Percentiles rank a stretch among this genome's conserved stretches.
Conservation (phyloP, 1,140 invertebrate species). For the Sesamia nonagrioides region DNA sequence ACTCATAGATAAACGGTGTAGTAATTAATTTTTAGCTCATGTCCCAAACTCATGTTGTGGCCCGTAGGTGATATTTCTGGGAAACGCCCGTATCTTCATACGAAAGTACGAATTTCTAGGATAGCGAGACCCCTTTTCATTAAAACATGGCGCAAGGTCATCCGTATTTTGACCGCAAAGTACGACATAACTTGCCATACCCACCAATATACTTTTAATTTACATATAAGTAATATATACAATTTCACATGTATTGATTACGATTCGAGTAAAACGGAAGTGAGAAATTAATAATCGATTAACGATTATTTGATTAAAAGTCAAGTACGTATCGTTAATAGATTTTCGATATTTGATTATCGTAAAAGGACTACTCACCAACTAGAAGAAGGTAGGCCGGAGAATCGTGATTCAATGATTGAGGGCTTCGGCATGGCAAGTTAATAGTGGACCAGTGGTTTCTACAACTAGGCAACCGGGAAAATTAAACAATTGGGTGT, state of each 20-base stretch:
- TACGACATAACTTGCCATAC: conserved; percentile 33
- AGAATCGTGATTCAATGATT: background rate
- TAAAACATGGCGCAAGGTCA: background rate
- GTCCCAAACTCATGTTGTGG: no score
- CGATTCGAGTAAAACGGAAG: conserved; percentile 32
- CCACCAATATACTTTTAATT: conserved; percentile 13
- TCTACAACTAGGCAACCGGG: background rate
- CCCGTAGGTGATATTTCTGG: no score
- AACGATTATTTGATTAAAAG: conserved; percentile 17
- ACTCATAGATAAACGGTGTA: no score
- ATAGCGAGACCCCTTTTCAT: no score
- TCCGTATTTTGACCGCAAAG: conserved; percentile 6
- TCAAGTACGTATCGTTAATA: conserved; percentile 16
- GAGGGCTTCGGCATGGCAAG: conserved; percentile 1
- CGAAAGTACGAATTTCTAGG: no score
- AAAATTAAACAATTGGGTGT: background rate
- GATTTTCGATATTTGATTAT: background rate
- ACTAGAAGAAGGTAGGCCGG: background rate
- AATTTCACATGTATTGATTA: conserved; percentile 36
- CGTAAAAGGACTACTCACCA: background rate
- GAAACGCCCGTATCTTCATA: no score
- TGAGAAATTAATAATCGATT: conserved; percentile 6
- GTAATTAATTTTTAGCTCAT: no score
- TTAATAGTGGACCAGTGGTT: background rate
- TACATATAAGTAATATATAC: conserved; percentile 17